Evolutionary conservation across 2,797 vertebrate genomes (phyloP).

Genomic region (Coregonus ussuriensis): DNA sequence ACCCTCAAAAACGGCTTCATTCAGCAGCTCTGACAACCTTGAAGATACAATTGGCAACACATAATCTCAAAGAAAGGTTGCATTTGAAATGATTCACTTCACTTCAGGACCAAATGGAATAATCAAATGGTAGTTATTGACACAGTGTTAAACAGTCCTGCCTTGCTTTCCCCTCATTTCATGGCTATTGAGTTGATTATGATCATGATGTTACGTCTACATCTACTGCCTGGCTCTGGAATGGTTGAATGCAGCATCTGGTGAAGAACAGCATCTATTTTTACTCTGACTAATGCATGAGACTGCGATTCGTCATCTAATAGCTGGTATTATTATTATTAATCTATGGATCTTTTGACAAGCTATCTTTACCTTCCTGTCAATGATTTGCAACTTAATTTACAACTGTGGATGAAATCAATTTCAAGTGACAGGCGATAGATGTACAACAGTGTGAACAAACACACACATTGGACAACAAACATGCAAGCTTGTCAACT

Average conservation of each 20-base stretch:
- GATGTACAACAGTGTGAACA: constrained; percentile 10
- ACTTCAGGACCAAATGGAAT: neutral
- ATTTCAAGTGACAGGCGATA: constrained; percentile 22
- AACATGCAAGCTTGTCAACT: neutral
- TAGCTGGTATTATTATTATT: neutral
- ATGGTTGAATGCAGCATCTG: neutral
- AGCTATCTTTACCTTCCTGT: neutral
- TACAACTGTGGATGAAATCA: neutral
- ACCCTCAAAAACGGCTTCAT: neutral
- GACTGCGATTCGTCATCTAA: neutral
- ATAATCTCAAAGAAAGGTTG: constrained; percentile 1
- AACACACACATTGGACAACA: neutral
- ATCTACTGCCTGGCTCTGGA: neutral
- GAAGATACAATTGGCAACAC: constrained; percentile 11
- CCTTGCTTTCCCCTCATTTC: constrained; percentile 1
- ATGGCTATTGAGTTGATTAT: constrained; percentile 3
- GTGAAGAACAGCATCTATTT: neutral
- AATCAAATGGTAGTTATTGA: constrained; percentile 2
- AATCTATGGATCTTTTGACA: neutral
- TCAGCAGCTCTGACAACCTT: constrained; percentile 9
- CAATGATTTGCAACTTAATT: neutral
- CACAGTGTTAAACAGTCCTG: neutral
- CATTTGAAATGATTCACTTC: constrained; percentile 2
- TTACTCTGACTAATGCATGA: neutral
- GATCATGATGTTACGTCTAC: neutral